phyloP scores from a whole-genome alignment of 1,140 invertebrate species.

The Eueides isabella region DNA sequence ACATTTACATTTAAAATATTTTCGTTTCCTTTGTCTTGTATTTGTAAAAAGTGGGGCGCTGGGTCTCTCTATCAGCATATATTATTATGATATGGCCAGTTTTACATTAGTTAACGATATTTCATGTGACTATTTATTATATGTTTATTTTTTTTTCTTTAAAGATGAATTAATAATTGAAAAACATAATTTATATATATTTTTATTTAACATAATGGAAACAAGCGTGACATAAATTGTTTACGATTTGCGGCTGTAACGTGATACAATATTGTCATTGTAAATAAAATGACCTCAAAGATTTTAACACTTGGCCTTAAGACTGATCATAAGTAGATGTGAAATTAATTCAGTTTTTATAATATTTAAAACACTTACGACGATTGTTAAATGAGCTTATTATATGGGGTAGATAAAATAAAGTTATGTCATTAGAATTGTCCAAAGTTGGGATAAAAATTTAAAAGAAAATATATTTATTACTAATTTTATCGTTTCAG shows the following conservation, averaged over 20 bases:
- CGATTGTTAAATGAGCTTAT: not conserved
- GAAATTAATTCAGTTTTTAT: not conserved
- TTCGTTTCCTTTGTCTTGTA: too few relatives aligned
- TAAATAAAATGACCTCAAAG: not conserved
- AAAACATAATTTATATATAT: not conserved
- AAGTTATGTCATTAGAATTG: too few relatives aligned
- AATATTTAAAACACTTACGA: not conserved
- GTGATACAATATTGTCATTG: conserved; percentile 35
- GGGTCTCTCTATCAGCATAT: too few relatives aligned
- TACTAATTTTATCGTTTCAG: conserved; percentile 59
- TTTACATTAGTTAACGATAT: too few relatives aligned
- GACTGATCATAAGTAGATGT: not conserved
- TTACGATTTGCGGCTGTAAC: conserved; percentile 45
- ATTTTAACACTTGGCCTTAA: not conserved
- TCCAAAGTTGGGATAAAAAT: too few relatives aligned
- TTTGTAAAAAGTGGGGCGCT: not conserved
- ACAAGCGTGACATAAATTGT: conserved; percentile 16
- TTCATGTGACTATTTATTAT: too few relatives aligned
- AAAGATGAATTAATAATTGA: too few relatives aligned
- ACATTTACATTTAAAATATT: too few relatives aligned
- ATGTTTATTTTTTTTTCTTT: not conserved
- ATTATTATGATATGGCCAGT: too few relatives aligned
- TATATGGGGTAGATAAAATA: too few relatives aligned
- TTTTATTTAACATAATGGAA: not conserved
- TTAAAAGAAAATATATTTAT: not conserved